A percentile compares a stretch with the other conserved stretches of the same genome.
Conservation (phyloP, 2,888 invertebrate genomes). For the Ischnura elegans region DNA sequence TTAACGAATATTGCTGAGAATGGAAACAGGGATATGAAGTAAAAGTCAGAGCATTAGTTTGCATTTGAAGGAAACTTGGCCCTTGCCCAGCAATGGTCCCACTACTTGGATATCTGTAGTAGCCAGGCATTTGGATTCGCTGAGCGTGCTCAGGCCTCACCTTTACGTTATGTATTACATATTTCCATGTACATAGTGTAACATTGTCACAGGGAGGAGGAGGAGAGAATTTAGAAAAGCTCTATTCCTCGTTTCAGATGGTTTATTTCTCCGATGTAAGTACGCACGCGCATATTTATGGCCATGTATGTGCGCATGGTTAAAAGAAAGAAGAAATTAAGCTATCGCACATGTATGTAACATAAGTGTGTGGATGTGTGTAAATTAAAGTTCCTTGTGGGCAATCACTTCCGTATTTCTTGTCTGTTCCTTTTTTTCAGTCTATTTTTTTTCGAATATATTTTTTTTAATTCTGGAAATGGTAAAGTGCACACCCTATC, state of each 20-base stretch:
- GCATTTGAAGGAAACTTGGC: conserved; percentile 33
- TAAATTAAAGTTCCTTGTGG: conserved; percentile 71
- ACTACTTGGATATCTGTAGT: conserved; percentile 40
- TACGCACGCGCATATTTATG: conserved; percentile 53
- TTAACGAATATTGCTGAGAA: not conserved
- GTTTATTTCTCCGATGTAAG: conserved; percentile 56
- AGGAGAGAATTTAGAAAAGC: conserved; percentile 34
- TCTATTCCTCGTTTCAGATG: conserved; percentile 44
- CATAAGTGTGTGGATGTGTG: conserved; percentile 59
- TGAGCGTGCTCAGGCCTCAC: conserved; percentile 68
- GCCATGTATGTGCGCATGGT: not conserved
- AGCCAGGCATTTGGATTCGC: conserved; percentile 61
- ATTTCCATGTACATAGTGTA: conserved; percentile 55
- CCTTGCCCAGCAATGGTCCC: conserved; percentile 28
- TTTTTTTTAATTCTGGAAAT: not conserved
- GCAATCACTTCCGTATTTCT: conserved; percentile 69
- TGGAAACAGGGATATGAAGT: not conserved
- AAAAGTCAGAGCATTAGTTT: not conserved
- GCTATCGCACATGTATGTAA: not conserved
- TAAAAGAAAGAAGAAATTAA: not conserved
- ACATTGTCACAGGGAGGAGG: conserved; percentile 56
- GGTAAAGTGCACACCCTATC: not conserved
- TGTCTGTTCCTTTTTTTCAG: conserved; percentile 47
- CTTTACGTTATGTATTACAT: conserved; percentile 48
- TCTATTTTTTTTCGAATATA: conserved; percentile 39